phyloP scores from a whole-genome alignment of 2,888 invertebrate genomes.

The Theretra japonica region DNA sequence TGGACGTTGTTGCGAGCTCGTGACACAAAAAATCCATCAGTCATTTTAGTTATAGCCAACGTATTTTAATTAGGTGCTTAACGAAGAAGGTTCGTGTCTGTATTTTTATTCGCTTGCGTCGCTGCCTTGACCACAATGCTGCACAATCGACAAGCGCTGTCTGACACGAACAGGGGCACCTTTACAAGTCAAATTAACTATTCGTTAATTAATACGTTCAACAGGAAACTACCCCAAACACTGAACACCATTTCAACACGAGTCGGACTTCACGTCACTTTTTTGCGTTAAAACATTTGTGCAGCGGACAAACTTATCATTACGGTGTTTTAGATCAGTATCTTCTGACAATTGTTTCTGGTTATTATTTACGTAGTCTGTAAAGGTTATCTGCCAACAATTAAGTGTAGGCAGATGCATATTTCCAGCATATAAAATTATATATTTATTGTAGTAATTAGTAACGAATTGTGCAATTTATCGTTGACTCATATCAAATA shows the following conservation, averaged over 20 bases:
- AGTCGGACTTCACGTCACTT: not conserved
- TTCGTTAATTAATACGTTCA: not conserved
- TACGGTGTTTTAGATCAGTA: not conserved
- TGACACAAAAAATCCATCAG: conserved; percentile 1
- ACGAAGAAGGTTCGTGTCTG: conserved; percentile 42
- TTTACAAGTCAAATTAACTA: not conserved
- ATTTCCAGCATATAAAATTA: conserved; percentile 12
- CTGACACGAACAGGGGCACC: not conserved
- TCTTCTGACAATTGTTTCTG: conserved; percentile 43
- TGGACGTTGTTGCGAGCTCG: not conserved
- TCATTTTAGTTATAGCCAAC: conserved; percentile 25
- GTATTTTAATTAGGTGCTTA: conserved; percentile 48
- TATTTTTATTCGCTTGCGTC: conserved; percentile 48
- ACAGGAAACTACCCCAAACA: conserved; percentile 3
- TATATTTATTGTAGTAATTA: not conserved
- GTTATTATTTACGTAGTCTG: conserved; percentile 33
- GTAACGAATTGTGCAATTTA: conserved; percentile 5
- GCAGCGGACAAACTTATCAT: not conserved
- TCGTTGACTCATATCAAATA: not conserved
- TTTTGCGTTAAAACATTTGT: not conserved
- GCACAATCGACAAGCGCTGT: conserved; percentile 30
- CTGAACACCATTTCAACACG: not conserved
- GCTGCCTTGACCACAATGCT: conserved; percentile 54
- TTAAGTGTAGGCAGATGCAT: conserved; percentile 25
- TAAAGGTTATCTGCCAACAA: conserved; percentile 33